Evolutionary conservation across 2,888 invertebrate species (phyloP).

Genomic region (Epirrita christyi): DNA sequence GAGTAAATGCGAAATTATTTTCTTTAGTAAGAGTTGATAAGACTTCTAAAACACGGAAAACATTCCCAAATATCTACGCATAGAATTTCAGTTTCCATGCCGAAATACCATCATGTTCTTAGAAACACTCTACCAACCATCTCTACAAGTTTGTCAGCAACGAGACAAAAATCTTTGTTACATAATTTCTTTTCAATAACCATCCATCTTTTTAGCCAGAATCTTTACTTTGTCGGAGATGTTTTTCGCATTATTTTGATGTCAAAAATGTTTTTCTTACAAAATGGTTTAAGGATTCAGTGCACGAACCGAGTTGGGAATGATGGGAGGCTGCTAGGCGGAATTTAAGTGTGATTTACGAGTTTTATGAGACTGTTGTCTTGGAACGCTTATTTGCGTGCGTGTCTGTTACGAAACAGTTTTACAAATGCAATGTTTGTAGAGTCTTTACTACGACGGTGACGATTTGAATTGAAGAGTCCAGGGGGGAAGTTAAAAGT

Average conservation of each 20-base stretch:
- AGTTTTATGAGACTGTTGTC: slow-evolving; percentile 68
- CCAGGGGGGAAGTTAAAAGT: neutral
- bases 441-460: neutral
- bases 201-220: slow-evolving; percentile 26
- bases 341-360: slow-evolving; percentile 79
- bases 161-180: neutral
- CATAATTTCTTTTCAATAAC: slow-evolving; percentile 23
- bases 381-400: slow-evolving; percentile 63
- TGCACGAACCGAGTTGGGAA: slow-evolving; percentile 60
- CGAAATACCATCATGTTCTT: too few relatives aligned
- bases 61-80: too few relatives aligned
- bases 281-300: slow-evolving; percentile 66
- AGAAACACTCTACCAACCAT: too few relatives aligned
- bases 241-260: slow-evolving; percentile 27
- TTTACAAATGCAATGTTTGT: neutral
- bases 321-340: slow-evolving; percentile 58
- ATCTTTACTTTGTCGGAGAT: slow-evolving; percentile 10
- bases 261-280: slow-evolving; percentile 42
- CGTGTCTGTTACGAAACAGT: slow-evolving; percentile 10
- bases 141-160: neutral
- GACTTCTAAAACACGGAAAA: neutral
- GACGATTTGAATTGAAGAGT: neutral
- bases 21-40: neutral
- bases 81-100: too few relatives aligned
- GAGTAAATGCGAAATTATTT: neutral